Evolutionary conservation across 1,140 invertebrate species (phyloP).

Genomic region (Radopholus similis): DNA sequence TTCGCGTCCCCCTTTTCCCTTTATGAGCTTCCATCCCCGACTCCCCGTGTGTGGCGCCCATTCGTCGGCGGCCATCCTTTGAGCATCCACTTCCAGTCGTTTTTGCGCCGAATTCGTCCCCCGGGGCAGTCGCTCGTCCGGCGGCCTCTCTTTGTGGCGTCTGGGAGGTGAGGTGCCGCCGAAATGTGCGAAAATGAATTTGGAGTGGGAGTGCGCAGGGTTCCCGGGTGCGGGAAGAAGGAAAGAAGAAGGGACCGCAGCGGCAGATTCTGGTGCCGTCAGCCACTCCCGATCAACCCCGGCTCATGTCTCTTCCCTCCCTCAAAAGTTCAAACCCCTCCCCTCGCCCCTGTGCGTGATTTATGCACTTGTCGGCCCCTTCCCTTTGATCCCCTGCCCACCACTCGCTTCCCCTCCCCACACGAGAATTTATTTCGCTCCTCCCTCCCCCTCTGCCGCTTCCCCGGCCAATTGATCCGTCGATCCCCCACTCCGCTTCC

Average conservation of each 20-base stretch:
- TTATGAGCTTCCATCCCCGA: background rate
- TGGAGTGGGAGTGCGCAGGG: background rate
- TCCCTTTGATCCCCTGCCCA: background rate
- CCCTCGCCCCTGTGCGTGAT: background rate
- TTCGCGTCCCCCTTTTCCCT: background rate
- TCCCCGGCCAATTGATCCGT: background rate
- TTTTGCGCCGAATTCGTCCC: slow-evolving; percentile 4
- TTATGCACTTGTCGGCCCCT: background rate
- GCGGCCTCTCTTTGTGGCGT: background rate
- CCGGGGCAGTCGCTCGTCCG: background rate
- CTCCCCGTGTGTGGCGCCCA: background rate
- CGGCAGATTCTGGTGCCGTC: background rate
- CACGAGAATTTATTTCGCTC: background rate
- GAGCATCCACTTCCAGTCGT: background rate
- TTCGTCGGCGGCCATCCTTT: background rate
- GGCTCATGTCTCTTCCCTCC: background rate
- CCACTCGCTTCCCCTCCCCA: background rate
- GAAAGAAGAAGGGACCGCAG: background rate
- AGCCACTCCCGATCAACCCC: background rate
- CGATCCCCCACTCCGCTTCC: background rate
- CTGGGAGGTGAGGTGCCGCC: background rate
- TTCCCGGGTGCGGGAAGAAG: background rate
- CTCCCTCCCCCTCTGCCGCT: background rate
- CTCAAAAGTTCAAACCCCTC: background rate
- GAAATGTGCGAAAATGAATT: background rate